Percentiles rank a stretch among this genome's conserved stretches.
phyloP scores from a whole-genome alignment of 2,888 invertebrate genomes.

The Apodemia hepburni region DNA sequence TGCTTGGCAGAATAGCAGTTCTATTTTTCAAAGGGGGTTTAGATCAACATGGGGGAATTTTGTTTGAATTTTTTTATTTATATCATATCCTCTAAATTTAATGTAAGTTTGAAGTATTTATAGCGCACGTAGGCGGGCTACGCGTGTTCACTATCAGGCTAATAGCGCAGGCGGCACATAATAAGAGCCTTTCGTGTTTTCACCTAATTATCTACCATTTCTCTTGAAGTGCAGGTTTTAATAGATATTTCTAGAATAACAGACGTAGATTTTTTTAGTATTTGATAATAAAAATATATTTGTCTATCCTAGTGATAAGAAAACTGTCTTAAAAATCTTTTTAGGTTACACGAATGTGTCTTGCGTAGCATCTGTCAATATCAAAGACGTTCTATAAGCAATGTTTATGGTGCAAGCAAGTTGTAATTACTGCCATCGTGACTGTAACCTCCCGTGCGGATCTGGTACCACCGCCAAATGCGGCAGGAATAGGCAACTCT shows the following conservation, averaged over 20 bases:
- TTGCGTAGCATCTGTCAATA: too few relatives aligned
- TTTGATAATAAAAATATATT: background rate
- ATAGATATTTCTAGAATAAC: background rate
- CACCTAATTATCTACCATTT: background rate
- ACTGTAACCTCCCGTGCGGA: too few relatives aligned
- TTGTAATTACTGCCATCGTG: too few relatives aligned
- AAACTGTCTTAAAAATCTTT: too few relatives aligned
- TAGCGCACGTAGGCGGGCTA: conserved; percentile 1
- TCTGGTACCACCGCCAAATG: too few relatives aligned
- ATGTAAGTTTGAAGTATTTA: conserved; percentile 2
- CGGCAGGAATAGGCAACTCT: too few relatives aligned
- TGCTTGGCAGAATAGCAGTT: too few relatives aligned
- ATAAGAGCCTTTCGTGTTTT: conserved; percentile 1
- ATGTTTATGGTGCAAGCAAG: too few relatives aligned
- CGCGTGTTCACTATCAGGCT: background rate
- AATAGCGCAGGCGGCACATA: conserved; percentile 1
- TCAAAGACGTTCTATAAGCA: too few relatives aligned
- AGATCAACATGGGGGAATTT: background rate
- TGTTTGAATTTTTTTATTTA: too few relatives aligned
- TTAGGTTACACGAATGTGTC: too few relatives aligned
- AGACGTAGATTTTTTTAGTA: background rate
- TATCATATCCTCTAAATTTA: background rate
- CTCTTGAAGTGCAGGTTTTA: background rate
- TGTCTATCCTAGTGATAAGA: background rate
- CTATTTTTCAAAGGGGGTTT: too few relatives aligned